Evolutionary conservation across 2,113 vertebrate species (phyloP).

Genomic region (Mus pahari): DNA sequence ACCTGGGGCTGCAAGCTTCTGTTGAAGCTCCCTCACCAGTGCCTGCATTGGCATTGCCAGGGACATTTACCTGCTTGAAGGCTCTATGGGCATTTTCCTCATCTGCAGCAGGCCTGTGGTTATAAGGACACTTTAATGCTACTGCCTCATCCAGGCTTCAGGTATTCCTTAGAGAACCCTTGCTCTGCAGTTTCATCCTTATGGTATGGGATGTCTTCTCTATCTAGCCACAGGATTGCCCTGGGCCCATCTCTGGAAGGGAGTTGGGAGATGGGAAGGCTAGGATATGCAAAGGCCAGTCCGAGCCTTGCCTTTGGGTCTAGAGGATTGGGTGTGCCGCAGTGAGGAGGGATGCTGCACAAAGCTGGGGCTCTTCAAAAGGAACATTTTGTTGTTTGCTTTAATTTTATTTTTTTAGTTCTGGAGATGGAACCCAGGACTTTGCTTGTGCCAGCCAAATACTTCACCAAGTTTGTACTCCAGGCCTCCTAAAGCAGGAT

Average conservation of each 20-base stretch:
- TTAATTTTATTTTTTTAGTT: not conserved
- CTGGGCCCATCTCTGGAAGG: not conserved
- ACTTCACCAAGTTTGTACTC: not conserved
- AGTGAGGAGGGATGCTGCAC: no score
- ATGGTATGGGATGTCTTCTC: not conserved
- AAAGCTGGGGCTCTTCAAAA: not conserved
- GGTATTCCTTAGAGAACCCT: not conserved
- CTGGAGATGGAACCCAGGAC: not conserved
- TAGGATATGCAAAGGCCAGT: not conserved
- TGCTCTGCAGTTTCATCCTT: not conserved
- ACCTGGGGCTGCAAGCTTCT: not conserved
- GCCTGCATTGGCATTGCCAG: not conserved
- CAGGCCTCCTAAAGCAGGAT: no score
- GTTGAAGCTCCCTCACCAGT: fast-evolving
- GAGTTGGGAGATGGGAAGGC: no score
- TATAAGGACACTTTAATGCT: not conserved
- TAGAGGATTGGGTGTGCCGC: not conserved
- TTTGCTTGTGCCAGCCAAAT: not conserved
- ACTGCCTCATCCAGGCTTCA: not conserved
- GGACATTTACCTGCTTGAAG: not conserved
- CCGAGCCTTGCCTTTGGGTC: not conserved
- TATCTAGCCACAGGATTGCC: no score
- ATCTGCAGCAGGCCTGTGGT: not conserved
- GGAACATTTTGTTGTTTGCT: not conserved
- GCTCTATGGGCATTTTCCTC: not conserved